Evolutionary conservation across 30 jellyfish, hydroid and myxozoan genomes (phyloP).

Genomic region (Aurelia sp.): DNA sequence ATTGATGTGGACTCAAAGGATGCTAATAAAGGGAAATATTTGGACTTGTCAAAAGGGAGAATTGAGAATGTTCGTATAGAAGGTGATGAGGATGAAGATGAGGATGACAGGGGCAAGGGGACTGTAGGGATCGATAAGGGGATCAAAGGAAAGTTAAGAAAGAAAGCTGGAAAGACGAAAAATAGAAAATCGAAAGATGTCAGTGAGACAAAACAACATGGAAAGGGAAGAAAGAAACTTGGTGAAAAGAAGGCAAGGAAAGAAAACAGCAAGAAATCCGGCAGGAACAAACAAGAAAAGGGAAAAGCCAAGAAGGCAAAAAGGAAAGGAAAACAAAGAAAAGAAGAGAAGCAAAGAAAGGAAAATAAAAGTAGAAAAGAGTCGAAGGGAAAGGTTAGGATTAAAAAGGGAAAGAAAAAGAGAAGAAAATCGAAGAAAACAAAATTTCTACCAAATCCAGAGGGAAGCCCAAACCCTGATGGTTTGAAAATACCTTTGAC

Average conservation of each 20-base stretch:
- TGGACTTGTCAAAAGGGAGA: constrained; percentile 16
- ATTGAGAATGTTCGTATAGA: background rate
- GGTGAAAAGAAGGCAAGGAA: background rate
- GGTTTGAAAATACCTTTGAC: constrained; percentile 52
- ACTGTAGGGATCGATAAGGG: too few species aligned
- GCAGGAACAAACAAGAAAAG: background rate
- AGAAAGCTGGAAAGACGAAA: too few species aligned
- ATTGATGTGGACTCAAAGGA: constrained; percentile 36
- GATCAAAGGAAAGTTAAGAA: too few species aligned
- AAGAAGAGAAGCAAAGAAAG: background rate
- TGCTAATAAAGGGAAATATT: constrained; percentile 1
- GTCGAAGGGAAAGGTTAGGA: background rate
- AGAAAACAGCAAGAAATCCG: background rate
- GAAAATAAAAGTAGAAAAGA: background rate
- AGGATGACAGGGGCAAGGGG: background rate
- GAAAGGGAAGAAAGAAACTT: background rate
- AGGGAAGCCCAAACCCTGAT: constrained; percentile 61
- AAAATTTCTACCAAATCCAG: constrained; percentile 37
- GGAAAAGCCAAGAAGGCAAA: background rate
- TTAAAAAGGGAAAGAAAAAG: background rate
- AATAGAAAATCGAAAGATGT: too few species aligned
- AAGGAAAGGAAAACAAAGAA: background rate
- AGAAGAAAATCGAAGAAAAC: background rate
- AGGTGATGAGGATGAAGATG: background rate
- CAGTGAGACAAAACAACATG: too few species aligned